phyloP scores from a whole-genome alignment of 2,888 invertebrate genomes.

The Plagodis dolabraria region DNA sequence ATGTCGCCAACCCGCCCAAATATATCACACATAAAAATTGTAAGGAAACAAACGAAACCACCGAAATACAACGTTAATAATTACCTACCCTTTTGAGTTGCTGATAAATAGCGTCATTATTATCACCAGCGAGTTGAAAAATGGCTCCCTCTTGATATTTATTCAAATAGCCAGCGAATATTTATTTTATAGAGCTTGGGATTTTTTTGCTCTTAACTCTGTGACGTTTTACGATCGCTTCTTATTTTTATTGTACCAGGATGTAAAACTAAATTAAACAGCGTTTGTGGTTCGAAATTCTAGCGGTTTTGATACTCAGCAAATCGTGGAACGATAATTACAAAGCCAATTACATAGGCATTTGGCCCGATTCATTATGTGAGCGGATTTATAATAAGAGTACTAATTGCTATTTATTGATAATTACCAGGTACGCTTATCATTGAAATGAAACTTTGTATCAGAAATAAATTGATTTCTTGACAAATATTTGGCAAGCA shows the following conservation, averaged over 20 bases:
- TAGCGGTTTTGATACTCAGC: conserved; percentile 14
- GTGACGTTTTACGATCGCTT: conserved; percentile 46
- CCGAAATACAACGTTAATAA: conserved; percentile 79
- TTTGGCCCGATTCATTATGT: conserved; percentile 21
- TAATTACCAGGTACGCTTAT: not conserved
- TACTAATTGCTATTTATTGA: conserved; percentile 12
- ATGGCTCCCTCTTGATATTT: conserved; percentile 75
- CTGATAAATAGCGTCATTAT: conserved; percentile 83
- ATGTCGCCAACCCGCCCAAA: conserved; percentile 62
- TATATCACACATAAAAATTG: conserved; percentile 68
- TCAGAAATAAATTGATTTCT: no score
- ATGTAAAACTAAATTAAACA: conserved; percentile 27
- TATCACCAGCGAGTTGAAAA: conserved; percentile 78
- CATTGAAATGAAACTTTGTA: no score
- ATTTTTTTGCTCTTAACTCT: conserved; percentile 50
- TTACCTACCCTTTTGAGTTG: conserved; percentile 78
- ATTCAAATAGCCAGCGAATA: conserved; percentile 73
- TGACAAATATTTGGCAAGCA: no score
- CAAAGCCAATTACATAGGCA: conserved; percentile 22
- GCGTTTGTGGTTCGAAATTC: conserved; percentile 6
- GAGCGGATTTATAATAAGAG: conserved; percentile 19
- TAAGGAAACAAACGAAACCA: conserved; percentile 76
- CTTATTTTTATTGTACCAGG: conserved; percentile 37
- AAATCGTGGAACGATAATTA: conserved; percentile 20
- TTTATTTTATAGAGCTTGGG: conserved; percentile 59